Evolutionary conservation across 2,113 vertebrate species (phyloP).

Genomic region (Tricholaema leucomelas): DNA sequence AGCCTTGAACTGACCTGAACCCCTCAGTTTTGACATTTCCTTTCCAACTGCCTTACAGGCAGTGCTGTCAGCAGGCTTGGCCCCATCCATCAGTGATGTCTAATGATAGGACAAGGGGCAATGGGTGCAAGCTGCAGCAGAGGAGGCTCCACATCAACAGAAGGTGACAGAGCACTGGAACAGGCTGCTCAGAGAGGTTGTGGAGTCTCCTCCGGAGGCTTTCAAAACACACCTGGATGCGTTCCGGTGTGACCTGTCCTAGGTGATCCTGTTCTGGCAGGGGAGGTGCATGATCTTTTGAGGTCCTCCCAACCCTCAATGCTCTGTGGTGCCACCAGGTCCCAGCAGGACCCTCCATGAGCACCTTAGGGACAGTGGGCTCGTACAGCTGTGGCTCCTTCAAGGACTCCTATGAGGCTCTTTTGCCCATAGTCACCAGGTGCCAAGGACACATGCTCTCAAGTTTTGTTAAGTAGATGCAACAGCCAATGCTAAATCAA

Average conservation of each 20-base stretch:
- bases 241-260: too few species aligned
- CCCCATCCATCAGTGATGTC: neutral
- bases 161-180: too few species aligned
- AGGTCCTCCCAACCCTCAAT: too few species aligned
- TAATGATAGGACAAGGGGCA: too few species aligned
- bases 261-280: too few species aligned
- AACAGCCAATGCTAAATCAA: neutral
- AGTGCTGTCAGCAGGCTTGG: neutral
- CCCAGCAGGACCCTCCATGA: accelerated
- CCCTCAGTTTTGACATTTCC: neutral
- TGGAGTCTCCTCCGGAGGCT: too few species aligned
- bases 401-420: neutral
- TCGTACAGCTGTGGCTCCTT: neutral
- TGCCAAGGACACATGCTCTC: neutral
- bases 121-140: too few species aligned
- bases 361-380: neutral
- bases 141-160: too few species aligned
- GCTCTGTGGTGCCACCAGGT: neutral
- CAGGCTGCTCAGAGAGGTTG: too few species aligned
- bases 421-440: accelerated
- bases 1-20: neutral
- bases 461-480: neutral
- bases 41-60: neutral
- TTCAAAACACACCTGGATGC: too few species aligned
- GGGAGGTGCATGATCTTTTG: too few species aligned